phyloP scores from a whole-genome alignment of 2,888 invertebrate genomes.

The Spodoptera exigua region DNA sequence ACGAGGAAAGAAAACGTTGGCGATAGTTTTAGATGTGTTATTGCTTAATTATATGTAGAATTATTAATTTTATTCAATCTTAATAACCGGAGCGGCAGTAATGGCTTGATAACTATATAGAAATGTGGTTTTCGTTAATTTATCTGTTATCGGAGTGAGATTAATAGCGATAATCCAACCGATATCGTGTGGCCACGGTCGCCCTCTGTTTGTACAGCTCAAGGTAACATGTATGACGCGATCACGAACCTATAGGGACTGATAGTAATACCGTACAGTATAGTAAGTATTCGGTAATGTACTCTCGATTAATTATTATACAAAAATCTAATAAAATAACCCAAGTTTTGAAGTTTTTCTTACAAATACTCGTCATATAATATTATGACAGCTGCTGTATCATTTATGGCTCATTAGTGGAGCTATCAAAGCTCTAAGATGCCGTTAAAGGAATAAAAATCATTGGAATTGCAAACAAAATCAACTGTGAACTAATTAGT shows the following conservation, averaged over 20 bases:
- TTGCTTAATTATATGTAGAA: slow-evolving; percentile 50
- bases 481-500: slow-evolving; percentile 48
- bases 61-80: slow-evolving; percentile 53
- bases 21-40: slow-evolving; percentile 37
- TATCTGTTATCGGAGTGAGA: slow-evolving; percentile 72
- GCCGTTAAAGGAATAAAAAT: too few species aligned
- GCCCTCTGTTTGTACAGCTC: slow-evolving; percentile 61
- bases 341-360: too few species aligned
- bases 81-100: slow-evolving; percentile 35
- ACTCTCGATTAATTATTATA: too few species aligned
- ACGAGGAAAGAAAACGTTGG: slow-evolving; percentile 36
- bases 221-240: slow-evolving; percentile 56
- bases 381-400: too few species aligned
- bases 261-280: background rate
- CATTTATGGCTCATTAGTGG: too few species aligned
- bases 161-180: slow-evolving; percentile 81
- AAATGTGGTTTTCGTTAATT: slow-evolving; percentile 66
- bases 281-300: too few species aligned
- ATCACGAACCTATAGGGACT: slow-evolving; percentile 35
- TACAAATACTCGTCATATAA: too few species aligned
- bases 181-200: slow-evolving; percentile 68
- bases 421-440: too few species aligned
- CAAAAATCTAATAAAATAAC: too few species aligned
- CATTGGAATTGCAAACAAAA: slow-evolving; percentile 1
- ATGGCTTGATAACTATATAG: slow-evolving; percentile 34